Conservation (phyloP, 2,797 vertebrate species). For the Rhynchotus rufescens region DNA sequence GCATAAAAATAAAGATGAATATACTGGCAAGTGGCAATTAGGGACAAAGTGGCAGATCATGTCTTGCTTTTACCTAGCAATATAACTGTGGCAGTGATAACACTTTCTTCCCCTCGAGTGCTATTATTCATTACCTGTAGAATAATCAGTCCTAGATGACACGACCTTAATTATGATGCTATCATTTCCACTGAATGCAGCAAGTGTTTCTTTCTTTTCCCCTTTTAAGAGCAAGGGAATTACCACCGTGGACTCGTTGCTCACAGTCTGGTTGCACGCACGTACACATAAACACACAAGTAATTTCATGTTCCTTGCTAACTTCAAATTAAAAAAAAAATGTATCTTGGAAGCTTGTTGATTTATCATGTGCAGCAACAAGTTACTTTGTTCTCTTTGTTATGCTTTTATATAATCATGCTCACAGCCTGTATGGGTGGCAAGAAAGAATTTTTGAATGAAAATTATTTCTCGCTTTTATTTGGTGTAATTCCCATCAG, state of each 20-base stretch:
- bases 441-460: slow-evolving; percentile 78
- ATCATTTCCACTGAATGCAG: neutral
- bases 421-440: slow-evolving; percentile 66
- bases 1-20: slow-evolving; percentile 10
- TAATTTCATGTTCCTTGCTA: slow-evolving; percentile 52
- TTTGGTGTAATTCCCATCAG: slow-evolving; percentile 72
- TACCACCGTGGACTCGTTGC: slow-evolving; percentile 4
- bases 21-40: slow-evolving; percentile 7
- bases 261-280: slow-evolving; percentile 13
- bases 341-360: slow-evolving; percentile 54
- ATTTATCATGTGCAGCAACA: slow-evolving; percentile 75
- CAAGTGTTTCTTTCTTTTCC: neutral
- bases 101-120: neutral
- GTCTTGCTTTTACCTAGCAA: neutral
- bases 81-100: neutral
- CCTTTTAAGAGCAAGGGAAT: slow-evolving; percentile 19
- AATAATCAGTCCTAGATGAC: neutral
- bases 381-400: slow-evolving; percentile 77
- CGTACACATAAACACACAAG: neutral
- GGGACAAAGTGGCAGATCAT: neutral
- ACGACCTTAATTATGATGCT: neutral
- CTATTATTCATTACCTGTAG: slow-evolving; percentile 11
- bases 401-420: slow-evolving; percentile 59
- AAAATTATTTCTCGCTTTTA: slow-evolving; percentile 78
- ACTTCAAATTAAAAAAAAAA: slow-evolving; percentile 59